Percentiles rank a stretch among this genome's conserved stretches.
phyloP scores from a whole-genome alignment of 2,797 vertebrate genomes.

The Phalloptychus januarius region DNA sequence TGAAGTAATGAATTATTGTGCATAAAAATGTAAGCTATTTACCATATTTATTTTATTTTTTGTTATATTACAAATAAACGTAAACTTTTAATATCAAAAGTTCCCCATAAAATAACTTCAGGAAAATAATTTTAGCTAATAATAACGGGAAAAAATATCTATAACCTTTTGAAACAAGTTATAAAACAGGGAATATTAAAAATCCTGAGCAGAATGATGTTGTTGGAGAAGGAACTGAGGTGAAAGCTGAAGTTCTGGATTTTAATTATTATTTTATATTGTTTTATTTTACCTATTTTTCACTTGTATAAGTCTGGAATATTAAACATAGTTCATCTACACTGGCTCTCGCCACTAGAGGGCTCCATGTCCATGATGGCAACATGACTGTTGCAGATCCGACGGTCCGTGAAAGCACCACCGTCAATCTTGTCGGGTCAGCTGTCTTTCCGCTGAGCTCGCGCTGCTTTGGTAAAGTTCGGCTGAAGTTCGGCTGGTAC shows the following conservation, averaged over 20 bases:
- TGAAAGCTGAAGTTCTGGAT: not conserved
- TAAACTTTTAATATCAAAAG: not conserved
- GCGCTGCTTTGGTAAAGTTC: not conserved
- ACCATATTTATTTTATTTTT: not conserved
- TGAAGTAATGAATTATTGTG: not conserved
- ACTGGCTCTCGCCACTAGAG: not conserved
- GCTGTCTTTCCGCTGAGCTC: not conserved
- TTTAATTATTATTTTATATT: not conserved
- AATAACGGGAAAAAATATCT: not conserved
- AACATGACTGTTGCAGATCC: not conserved
- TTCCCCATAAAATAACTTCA: not conserved
- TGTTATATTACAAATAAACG: not conserved
- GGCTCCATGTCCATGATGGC: not conserved
- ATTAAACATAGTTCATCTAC: not conserved
- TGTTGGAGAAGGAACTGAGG: not conserved
- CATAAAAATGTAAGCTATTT: not conserved
- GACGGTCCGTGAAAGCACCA: conserved; percentile 13
- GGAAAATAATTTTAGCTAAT: not conserved
- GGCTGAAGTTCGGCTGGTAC: not conserved
- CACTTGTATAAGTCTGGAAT: not conserved
- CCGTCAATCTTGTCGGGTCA: not conserved
- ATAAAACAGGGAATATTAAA: not conserved
- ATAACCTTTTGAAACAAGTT: not conserved
- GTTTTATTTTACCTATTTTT: not conserved
- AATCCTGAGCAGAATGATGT: not conserved